Base-by-base conservation (phyloP, 1,140 invertebrate genomes). In the Pseudobourletiella spinata region DNA sequence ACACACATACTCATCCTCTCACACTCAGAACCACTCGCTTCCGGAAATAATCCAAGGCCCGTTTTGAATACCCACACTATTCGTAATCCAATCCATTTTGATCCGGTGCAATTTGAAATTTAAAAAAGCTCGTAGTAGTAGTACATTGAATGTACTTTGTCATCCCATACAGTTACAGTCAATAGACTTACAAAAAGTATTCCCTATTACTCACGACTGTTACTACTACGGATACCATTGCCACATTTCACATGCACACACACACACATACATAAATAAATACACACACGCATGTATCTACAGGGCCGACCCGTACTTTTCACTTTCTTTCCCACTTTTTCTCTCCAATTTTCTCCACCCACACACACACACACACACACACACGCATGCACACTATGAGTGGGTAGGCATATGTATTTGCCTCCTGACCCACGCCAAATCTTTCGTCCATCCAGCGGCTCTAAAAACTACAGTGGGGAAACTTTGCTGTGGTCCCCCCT, bases 91-190 rank as follows among this genome's bases (percentile, higher is more conserved):
- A 61, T 61, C 59, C 51, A 61, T 39, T 61, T 56, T 51, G 59
- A 50, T 42, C 54, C 56, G 44, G 35, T 42, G 46, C 56, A 50
- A 61, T 61, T 61, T 61, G 56, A 61, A 52, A 61, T 61, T 61
- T 61, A 61, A 48, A 30, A 60, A n/a, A n/a, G n/a, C 35, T 39
- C 35, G n/a, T 39, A 39, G 35, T 39, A n/a, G n/a, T n/a, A n/a
- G n/a, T n/a, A n/a, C n/a, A n/a, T n/a, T n/a, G n/a, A n/a, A n/a
- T n/a, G n/a, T n/a, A n/a, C n/a, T n/a, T n/a, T n/a, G n/a, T n/a
- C n/a, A n/a, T n/a, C n/a, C n/a, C n/a, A n/a, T n/a, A n/a, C n/a
- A n/a, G n/a, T n/a, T n/a, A n/a, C n/a, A n/a, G n/a, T n/a, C n/a
- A n/a, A n/a, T n/a, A n/a, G n/a, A n/a, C n/a, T n/a, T n/a, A 39